These are phyloP conservation scores for Hydractinia echinata DNA, from an alignment of 30 jellyfish, hydroid and myxozoan genomes.

Conservation along the genomic window DNA sequence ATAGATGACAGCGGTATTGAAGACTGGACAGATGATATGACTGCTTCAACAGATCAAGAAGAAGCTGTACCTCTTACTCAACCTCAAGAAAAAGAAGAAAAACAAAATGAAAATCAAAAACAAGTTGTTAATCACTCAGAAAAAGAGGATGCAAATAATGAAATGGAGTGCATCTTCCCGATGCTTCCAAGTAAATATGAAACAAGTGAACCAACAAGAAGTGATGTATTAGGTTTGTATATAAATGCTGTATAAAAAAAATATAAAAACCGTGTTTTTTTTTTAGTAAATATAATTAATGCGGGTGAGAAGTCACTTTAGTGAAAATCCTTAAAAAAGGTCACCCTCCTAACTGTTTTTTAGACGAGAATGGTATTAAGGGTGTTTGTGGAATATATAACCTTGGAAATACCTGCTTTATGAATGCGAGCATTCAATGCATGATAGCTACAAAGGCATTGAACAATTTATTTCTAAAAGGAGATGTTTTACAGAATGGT, in stretches of 20 bases:
- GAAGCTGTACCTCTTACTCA: constrained; percentile 9
- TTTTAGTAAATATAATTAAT: background rate
- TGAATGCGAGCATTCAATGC: constrained; percentile 88
- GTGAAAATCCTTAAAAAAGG: background rate
- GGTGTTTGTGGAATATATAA: constrained; percentile 77
- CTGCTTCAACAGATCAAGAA: background rate
- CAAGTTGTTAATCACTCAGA: background rate
- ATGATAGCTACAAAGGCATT: constrained; percentile 41
- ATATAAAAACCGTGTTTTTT: background rate
- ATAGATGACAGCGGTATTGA: constrained; percentile 85
- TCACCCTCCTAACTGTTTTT: background rate
- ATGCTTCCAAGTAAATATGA: background rate
- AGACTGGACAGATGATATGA: constrained; percentile 68
- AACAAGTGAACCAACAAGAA: background rate
- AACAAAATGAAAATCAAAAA: background rate
- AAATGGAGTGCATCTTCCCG: background rate
- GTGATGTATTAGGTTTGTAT: background rate
- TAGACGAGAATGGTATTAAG: constrained; percentile 42
- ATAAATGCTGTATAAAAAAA: background rate
- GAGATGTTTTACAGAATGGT: background rate
- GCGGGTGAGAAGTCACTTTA: background rate
- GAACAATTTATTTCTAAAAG: constrained; percentile 35
- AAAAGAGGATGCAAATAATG: background rate
- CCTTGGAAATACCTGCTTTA: constrained; percentile 82
- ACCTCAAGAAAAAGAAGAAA: constrained; percentile 18